These are phyloP conservation scores for Macrophya annulata DNA, from an alignment of 2,888 invertebrate genomes.

Conservation along the genomic window DNA sequence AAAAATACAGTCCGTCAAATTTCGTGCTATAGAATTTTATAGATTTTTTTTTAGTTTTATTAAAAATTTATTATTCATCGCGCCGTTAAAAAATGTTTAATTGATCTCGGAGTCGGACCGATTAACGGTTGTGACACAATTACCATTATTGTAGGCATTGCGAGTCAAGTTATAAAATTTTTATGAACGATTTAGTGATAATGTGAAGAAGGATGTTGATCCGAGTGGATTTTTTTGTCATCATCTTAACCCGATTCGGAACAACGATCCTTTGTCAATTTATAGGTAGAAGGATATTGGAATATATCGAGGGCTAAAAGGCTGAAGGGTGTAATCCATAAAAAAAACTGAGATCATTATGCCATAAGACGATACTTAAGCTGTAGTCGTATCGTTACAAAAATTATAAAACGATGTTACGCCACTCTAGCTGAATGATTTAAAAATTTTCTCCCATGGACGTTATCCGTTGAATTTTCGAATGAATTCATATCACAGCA, in stretches of 20 bases:
- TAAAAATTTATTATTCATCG: conserved; percentile 14
- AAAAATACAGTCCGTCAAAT: conserved; percentile 15
- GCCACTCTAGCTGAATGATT: neutral
- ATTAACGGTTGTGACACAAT: neutral
- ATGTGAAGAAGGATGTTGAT: neutral
- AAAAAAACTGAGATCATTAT: neutral
- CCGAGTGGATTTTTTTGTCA: neutral
- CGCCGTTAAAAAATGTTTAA: neutral
- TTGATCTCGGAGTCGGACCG: neutral
- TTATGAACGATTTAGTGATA: neutral
- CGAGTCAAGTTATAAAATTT: neutral
- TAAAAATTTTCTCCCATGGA: neutral
- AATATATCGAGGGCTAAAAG: conserved; percentile 35
- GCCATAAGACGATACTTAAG: neutral
- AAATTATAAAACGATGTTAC: neutral
- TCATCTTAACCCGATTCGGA: neutral
- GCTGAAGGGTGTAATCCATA: neutral
- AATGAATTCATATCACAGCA: neutral
- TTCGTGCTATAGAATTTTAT: conserved; percentile 32
- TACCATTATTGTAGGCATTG: neutral
- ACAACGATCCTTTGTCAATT: neutral
- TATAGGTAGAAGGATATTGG: conserved; percentile 1
- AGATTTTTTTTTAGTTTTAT: neutral
- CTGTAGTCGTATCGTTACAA: neutral
- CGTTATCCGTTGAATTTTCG: neutral